Evolutionary conservation across 2,888 invertebrate genomes (phyloP).

Genomic region (Ophonus ardosiacus): DNA sequence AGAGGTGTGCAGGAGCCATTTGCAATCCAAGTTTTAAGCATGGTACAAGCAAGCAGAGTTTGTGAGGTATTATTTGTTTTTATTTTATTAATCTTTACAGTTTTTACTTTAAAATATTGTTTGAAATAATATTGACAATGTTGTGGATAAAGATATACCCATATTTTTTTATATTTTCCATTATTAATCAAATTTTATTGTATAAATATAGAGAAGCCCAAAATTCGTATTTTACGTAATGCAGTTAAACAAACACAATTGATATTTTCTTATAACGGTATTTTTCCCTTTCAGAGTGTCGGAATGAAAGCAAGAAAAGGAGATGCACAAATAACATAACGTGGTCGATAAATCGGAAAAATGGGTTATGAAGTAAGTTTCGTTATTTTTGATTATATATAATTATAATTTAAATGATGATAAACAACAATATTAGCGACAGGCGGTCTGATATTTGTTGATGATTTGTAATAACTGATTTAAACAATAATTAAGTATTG

Average conservation of each 20-base stretch:
- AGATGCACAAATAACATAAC: too few relatives aligned
- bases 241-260: too few relatives aligned
- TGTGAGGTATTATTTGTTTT: background rate
- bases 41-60: background rate
- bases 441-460: slow-evolving; percentile 7
- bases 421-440: slow-evolving; percentile 21
- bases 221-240: too few relatives aligned
- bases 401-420: slow-evolving; percentile 8
- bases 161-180: background rate
- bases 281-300: too few relatives aligned
- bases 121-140: background rate
- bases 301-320: too few relatives aligned
- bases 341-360: too few relatives aligned
- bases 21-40: background rate
- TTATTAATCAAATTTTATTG: background rate
- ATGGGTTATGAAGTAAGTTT: background rate
- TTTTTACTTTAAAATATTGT: background rate
- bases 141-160: background rate
- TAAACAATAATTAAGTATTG: too few relatives aligned
- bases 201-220: too few relatives aligned
- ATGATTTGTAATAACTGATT: slow-evolving; percentile 31
- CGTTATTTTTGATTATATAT: background rate
- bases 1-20: too few relatives aligned
- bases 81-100: background rate
- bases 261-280: too few relatives aligned